Base-by-base conservation (phyloP, 1,140 invertebrate genomes). In the Neodiprion lecontei region DNA sequence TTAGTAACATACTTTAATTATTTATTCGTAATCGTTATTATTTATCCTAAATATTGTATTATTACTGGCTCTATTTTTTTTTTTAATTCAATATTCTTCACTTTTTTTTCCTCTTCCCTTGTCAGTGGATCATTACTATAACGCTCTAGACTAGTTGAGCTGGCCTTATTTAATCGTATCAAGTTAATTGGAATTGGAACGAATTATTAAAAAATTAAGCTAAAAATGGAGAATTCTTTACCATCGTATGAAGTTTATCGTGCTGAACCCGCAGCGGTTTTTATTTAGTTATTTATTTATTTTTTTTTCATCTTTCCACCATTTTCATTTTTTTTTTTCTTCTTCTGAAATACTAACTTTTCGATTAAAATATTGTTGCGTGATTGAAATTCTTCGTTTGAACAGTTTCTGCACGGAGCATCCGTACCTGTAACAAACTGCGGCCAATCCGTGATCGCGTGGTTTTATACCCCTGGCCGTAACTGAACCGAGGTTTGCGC, bases 91-190 rank as follows among this genome's bases (percentile, higher is more conserved):
- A 75, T 73, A 79, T 80, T 77, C 72, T 79, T 72, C 72, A 67
- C 61, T 73, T 79, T 82, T 86, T 85, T 82, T 85, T 83, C 83
- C 84, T 84, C 81, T 81, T 82, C 81, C 84, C 72, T 79, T 83
- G 78, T 79, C 78, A 72, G 81, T 77, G 79, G 70, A 80, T 79
- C 69, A 48, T 66, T 70, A 75, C 69, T 83, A 87, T 82, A 81
- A 78, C 85, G 87, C 87, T 88, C 87, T 88, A 88, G 87, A 88
- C 87, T 88, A 88, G 87, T 88, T 88, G 87, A 88, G 87, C 87
- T 87, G 86, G 86, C 84, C 84, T 87, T 80, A 79, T 80, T 81
- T 80, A 78, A 78, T 82, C 79, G 70, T 81, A 48, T 78, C 80
- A 84, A 83, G 83, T 80, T 83, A 84, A 85, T 80, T 85, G 80